Conservation (phyloP, 2,797 vertebrate species). For the Delichon dasypus region DNA sequence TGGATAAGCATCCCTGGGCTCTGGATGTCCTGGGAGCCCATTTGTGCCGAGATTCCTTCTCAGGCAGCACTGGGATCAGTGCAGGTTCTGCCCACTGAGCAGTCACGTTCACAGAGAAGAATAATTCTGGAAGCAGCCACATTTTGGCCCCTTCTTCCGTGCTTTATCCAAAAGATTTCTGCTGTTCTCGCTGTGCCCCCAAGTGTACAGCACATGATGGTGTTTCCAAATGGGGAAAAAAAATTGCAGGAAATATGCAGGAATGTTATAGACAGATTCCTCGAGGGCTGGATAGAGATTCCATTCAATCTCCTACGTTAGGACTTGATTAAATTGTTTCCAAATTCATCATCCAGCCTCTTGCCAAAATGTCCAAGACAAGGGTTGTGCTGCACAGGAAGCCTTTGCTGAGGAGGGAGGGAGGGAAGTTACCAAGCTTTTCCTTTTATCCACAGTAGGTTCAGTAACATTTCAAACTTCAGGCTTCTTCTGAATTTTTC, state of each 20-base stretch:
- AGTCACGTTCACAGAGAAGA: neutral
- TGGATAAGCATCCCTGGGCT: neutral
- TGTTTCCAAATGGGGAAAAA: neutral
- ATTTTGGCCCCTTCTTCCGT: neutral
- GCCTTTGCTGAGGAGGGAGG: neutral
- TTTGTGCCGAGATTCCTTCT: neutral
- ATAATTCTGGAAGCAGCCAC: neutral
- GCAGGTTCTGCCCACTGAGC: neutral
- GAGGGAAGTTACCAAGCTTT: neutral
- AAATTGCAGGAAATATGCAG: neutral
- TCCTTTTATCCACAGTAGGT: neutral
- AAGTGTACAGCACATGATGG: neutral
- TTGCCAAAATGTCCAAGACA: neutral
- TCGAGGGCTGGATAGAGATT: neutral
- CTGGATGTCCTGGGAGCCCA: neutral
- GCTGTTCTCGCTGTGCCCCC: neutral
- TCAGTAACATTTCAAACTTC: neutral
- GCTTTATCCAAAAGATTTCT: neutral
- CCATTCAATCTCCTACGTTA: neutral
- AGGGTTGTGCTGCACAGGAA: neutral
- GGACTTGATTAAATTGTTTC: conserved; percentile 39
- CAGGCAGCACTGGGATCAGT: neutral
- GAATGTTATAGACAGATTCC: neutral
- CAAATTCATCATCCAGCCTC: neutral
- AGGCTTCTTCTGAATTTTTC: neutral